These are phyloP conservation scores for Discoglossus pictus DNA, from an alignment of 2,797 vertebrate species.

Conservation along the genomic window DNA sequence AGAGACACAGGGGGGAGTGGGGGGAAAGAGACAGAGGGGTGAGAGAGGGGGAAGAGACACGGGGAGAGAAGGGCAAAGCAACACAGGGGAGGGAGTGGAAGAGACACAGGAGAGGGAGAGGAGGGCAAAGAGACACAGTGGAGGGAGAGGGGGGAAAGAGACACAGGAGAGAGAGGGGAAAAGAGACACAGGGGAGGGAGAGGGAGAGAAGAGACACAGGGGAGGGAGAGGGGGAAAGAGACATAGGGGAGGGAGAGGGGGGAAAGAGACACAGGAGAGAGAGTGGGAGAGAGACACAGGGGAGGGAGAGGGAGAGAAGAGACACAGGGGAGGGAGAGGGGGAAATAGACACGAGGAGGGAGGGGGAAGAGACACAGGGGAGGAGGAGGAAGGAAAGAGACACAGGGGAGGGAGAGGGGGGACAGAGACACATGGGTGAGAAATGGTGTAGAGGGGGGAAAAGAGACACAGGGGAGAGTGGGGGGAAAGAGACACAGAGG, in stretches of 20 bases:
- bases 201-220: background rate
- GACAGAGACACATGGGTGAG: no score
- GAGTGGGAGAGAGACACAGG: background rate
- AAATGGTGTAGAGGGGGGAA: background rate
- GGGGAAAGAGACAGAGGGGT: background rate
- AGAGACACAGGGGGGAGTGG: background rate
- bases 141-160: background rate
- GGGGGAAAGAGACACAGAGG: no score
- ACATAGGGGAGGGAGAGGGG: background rate
- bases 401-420: background rate
- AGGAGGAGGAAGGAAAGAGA: background rate
- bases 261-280: background rate
- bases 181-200: background rate
- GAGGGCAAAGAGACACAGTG: background rate
- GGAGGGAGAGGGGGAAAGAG: background rate
- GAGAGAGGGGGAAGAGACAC: background rate
- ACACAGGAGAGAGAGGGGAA: background rate
- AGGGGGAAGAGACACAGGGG: background rate
- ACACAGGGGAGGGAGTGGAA: no score
- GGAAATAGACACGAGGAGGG: background rate
- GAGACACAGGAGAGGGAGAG: background rate
- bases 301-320: background rate
- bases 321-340: background rate
- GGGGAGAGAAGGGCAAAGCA: no score
- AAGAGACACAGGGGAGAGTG: no score